Evolutionary conservation across 2,797 vertebrate species (phyloP).

Genomic region (Capromys pilorides): DNA sequence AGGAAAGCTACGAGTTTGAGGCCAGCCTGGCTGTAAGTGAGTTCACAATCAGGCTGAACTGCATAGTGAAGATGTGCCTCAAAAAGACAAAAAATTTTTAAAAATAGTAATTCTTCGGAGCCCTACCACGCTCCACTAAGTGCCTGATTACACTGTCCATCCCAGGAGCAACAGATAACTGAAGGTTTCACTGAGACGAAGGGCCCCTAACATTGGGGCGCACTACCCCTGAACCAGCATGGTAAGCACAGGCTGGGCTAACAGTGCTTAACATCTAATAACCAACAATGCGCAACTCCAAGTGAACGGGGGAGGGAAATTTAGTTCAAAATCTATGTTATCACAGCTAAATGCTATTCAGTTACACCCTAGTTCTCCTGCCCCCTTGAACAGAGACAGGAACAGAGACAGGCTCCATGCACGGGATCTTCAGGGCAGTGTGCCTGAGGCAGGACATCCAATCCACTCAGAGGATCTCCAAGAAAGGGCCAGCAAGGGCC

Average conservation of each 20-base stretch:
- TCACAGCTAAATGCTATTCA: constrained; percentile 18
- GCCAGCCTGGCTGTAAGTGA: neutral
- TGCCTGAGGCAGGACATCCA: constrained; percentile 6
- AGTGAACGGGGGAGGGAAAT: neutral
- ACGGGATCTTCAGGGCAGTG: neutral
- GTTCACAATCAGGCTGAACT: no score
- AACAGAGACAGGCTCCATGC: neutral
- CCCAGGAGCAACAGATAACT: neutral
- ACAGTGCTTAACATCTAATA: constrained; percentile 32
- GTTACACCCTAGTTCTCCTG: neutral
- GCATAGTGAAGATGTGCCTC: neutral
- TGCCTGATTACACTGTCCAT: neutral
- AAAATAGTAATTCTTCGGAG: neutral
- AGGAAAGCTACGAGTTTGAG: neutral
- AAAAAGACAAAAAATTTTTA: neutral
- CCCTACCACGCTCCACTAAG: neutral
- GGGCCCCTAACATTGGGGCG: neutral
- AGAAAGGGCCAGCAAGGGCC: constrained; percentile 46
- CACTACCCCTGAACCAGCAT: neutral
- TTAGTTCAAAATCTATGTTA: constrained; percentile 20
- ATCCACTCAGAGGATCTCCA: neutral
- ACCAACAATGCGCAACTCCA: constrained; percentile 30
- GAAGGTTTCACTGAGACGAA: constrained; percentile 32
- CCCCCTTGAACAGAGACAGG: neutral
- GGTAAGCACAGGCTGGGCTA: neutral